A percentile compares a stretch with the other conserved stretches of the same genome.
These are phyloP conservation scores for Catostylus mosaicus DNA, from an alignment of 30 jellyfish, hydroid and myxozoan genomes.

Conservation along the genomic window DNA sequence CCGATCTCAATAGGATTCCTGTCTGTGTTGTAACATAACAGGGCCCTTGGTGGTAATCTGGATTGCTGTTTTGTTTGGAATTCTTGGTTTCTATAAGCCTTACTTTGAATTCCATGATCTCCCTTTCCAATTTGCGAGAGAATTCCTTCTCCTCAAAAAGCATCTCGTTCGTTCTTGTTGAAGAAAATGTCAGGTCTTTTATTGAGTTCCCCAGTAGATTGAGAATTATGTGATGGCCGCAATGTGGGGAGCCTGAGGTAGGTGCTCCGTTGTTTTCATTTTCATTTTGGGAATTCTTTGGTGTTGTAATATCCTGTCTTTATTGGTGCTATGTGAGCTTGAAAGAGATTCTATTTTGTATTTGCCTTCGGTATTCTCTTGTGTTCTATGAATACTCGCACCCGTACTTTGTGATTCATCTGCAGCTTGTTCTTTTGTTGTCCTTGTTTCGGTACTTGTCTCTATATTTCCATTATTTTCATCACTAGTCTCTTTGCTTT, in stretches of 20 bases:
- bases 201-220: conserved; percentile 9
- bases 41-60: conserved; percentile 4
- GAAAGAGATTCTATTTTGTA: conserved; percentile 5
- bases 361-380: conserved; percentile 27
- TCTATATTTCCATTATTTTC: conserved; percentile 15
- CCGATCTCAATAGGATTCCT: conserved; percentile 2
- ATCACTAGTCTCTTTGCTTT: conserved; percentile 19
- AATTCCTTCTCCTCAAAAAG: conserved; percentile 15
- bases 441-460: conserved; percentile 8
- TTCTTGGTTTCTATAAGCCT: conserved; percentile 21
- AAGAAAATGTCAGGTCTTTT: conserved; percentile 11
- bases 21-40: conserved; percentile 13
- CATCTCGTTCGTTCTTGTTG: conserved; percentile 26
- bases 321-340: not conserved
- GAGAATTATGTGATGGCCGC: not conserved
- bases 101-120: conserved; percentile 17
- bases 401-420: conserved; percentile 13
- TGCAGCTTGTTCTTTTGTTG: not conserved
- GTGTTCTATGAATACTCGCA: conserved; percentile 18
- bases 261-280: not conserved
- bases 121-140: conserved; percentile 23
- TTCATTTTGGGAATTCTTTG: conserved; percentile 1
- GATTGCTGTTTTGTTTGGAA: not conserved
- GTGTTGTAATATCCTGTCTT: not conserved
- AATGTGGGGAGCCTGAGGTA: conserved; percentile 10